Evolutionary conservation across 2,888 invertebrate species (phyloP).

Genomic region (Coelinius sp.): DNA sequence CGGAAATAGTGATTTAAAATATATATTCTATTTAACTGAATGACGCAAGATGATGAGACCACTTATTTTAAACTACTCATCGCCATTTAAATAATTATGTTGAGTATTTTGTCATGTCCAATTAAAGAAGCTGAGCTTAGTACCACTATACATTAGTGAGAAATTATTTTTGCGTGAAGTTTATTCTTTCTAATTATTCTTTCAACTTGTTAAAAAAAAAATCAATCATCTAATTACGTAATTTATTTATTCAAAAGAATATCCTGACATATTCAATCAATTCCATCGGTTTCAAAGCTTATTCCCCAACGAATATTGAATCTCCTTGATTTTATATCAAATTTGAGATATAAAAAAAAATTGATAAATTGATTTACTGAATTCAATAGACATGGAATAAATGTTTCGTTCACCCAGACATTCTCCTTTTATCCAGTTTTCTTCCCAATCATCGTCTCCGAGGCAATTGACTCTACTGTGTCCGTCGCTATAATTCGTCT

Average conservation of each 20-base stretch:
- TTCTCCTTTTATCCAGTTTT: not conserved
- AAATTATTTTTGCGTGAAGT: no score
- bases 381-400: not conserved
- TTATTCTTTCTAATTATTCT: no score
- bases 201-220: no score
- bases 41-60: conserved; percentile 23
- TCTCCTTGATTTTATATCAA: not conserved
- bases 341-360: not conserved
- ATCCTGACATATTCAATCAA: no score
- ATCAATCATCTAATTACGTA: no score
- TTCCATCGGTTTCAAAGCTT: not conserved
- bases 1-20: not conserved
- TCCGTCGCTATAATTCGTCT: conserved; percentile 7
- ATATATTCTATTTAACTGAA: not conserved
- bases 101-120: not conserved
- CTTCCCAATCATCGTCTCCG: conserved; percentile 16
- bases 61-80: not conserved
- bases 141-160: no score
- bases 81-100: not conserved
- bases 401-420: not conserved
- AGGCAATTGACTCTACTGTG: conserved; percentile 2
- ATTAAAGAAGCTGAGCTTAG: not conserved
- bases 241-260: no score
- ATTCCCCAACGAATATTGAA: not conserved
- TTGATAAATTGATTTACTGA: not conserved